Evolutionary conservation across 2,113 vertebrate species (phyloP), one percentile per base, ranked within the genome.

Genomic region (Phoxinus phoxinus): DNA sequence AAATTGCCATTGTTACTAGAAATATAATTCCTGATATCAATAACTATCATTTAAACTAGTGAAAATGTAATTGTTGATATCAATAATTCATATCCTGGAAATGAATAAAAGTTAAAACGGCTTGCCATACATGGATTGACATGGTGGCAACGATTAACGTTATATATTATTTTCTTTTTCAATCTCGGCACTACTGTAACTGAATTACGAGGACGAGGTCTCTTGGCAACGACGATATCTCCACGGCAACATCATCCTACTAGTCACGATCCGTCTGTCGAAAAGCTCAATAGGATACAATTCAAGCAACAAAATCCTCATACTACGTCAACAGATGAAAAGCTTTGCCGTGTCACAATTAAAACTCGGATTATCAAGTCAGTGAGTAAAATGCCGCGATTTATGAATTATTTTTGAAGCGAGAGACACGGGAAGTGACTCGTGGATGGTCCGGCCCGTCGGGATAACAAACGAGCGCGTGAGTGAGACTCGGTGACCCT

Each of bases 211-310:
- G 65, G 82, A 84, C 75, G 48, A 35, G 65, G 82, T 79, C 74
- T 92, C 93, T 81, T 95, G 92, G 94, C 93, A 95, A 95, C 94
- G 84, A 86, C 79, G 56, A 86, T 73, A 91, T 95, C 91, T 93
- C 94, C 94, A 94, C 87, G 91, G 94, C 91, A 94, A 95, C 94
- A 92, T 91, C 90, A 92, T 91, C 90, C 86, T 92, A 87, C 81
- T 85, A 37, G 37, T 37, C 46, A 4, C 6, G 61, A 85, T 88
- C 85, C 37, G 58, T 81, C 61, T 30, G 84, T 89, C 76, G 74
- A 27, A 69, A 35, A 82, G 61, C 63, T 69, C 63, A 21, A 30
- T 13, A 23, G 12, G 13, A 25, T 41, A n/a, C 25, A 51, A 6
- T 79, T 41, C 19, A 59, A 17, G 13, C 44, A 27, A 32, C 25